Evolutionary conservation across 2,797 vertebrate species (phyloP).

Genomic region (Cyclura pinguis): DNA sequence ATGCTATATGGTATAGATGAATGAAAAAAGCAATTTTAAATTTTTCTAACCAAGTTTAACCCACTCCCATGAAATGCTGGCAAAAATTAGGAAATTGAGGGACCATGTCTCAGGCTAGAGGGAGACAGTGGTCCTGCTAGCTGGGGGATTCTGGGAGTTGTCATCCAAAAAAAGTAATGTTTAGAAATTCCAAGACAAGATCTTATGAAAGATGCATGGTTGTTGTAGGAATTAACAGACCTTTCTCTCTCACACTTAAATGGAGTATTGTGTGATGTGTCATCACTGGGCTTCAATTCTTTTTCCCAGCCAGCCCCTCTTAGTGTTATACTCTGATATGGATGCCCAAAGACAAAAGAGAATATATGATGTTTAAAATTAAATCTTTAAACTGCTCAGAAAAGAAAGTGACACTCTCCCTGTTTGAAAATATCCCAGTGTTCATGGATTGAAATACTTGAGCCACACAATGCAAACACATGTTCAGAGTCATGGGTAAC

Average conservation of each 20-base stretch:
- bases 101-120: neutral
- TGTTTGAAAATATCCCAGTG: no score
- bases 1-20: conserved; percentile 60
- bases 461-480: no score
- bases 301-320: neutral
- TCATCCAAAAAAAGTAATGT: neutral
- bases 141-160: no score
- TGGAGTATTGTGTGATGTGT: neutral
- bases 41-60: conserved; percentile 10
- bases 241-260: neutral
- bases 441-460: no score
- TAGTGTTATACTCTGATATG: neutral
- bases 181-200: neutral
- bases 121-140: neutral
- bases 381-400: no score
- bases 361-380: no score
- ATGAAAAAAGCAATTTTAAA: conserved; percentile 38
- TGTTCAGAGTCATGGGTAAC: no score
- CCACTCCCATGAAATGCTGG: no score
- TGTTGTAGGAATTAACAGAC: neutral
- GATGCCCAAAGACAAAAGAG: neutral
- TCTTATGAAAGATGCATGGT: neutral
- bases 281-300: neutral
- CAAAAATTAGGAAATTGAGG: neutral
- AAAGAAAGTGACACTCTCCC: no score